Evolutionary conservation across 1,140 invertebrate species (phyloP), one percentile per base, ranked within the genome.

Genomic region (Hycleus cichorii): DNA sequence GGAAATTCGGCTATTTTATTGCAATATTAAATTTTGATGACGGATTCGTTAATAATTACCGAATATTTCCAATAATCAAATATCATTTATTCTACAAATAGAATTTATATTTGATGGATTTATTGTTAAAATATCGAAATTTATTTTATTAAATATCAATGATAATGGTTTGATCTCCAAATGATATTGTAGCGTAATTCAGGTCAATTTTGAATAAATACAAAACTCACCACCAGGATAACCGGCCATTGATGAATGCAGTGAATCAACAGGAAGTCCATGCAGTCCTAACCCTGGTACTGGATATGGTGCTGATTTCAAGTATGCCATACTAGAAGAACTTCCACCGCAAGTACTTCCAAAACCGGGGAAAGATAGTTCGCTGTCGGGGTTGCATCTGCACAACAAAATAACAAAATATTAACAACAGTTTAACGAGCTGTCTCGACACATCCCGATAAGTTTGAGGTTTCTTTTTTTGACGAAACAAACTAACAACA

Each of bases 221-320:
- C 46, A 47, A 47, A 11, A 47, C 12, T 32, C 46, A 75, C 74
- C 71, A 68, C 71, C 67, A 12, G 80, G 80, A 67, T 83, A 84
- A 24, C 67, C 69, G 4, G 78, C 79, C 80, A 83, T 83, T 27
- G 78, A 77, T 0, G 80, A 76, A 66, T 85, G 83, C 58, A 83
- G 70, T 3, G 80, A 76, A 58, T 84, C 82, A 69, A 83, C 80
- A 11, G 78, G 76, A 3, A 78, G 72, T 56, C 79, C 76, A 39
- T 78, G 77, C 51, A 84, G 72, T 10, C 81, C 80, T 51, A 85
- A 75, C 26, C 82, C 73, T 9, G 70, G 69, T 55, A 76, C 73
- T 8, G 71, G 74, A 69, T 84, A 84, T 7, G 81, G 81, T 7
- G 76, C 66, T 9, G 72, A 72, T 51, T 76, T 82, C 56, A 81